phyloP scores from a whole-genome alignment of 2,797 vertebrate genomes.

The Cynopterus sphinx region DNA sequence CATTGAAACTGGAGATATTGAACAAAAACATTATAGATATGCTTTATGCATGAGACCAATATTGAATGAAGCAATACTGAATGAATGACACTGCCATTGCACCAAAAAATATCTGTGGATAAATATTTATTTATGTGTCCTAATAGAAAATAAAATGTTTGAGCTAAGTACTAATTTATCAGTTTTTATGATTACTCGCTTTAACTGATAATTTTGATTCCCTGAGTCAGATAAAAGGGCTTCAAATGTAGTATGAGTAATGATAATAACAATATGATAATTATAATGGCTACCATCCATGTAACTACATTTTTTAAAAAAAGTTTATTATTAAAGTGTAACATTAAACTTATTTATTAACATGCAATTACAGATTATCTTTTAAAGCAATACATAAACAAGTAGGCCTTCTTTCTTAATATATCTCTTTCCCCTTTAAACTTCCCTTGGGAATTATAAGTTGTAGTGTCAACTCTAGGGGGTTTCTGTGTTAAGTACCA shows the following conservation, averaged over 20 bases:
- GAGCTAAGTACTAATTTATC: not conserved
- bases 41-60: not conserved
- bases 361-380: not conserved
- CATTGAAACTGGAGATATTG: not conserved
- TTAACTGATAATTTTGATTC: not conserved
- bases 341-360: not conserved
- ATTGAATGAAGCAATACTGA: not conserved
- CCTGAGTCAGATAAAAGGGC: not conserved
- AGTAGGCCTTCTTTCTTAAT: not conserved
- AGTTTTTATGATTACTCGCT: not conserved
- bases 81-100: not conserved
- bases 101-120: not conserved
- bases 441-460: not conserved
- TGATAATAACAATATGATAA: not conserved
- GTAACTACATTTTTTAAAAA: not conserved
- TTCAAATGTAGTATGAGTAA: not conserved
- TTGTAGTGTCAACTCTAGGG: not conserved
- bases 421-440: not conserved
- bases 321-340: not conserved
- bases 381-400: not conserved
- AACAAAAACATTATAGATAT: not conserved
- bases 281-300: not conserved
- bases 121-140: not conserved
- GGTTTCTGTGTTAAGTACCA: not conserved
- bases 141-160: conserved; percentile 27